phyloP scores from a whole-genome alignment of 2,888 invertebrate genomes.

The Pinctada fucata region DNA sequence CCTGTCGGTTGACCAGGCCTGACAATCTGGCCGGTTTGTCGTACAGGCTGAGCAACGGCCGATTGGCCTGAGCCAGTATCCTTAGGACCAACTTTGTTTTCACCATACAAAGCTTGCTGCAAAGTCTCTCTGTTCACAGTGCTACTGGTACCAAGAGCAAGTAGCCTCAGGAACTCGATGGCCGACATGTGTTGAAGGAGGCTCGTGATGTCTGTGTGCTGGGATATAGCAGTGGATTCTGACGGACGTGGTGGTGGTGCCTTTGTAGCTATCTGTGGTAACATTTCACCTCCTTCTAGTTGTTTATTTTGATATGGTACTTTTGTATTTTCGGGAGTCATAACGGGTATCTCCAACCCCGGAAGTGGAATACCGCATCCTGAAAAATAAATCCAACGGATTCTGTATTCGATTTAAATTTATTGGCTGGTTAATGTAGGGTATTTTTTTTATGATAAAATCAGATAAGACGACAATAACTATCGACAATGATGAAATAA shows the following conservation, averaged over 20 bases:
- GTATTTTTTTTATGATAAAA: too few relatives aligned
- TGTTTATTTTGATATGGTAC: neutral
- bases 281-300: neutral
- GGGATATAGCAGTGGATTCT: neutral
- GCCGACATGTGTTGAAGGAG: neutral
- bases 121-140: too few relatives aligned
- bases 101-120: too few relatives aligned
- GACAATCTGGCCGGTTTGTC: too few relatives aligned
- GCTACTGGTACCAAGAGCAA: neutral
- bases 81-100: neutral
- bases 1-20: neutral
- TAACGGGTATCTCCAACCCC: neutral
- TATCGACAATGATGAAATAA: too few relatives aligned
- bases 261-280: neutral
- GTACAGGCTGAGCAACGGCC: too few relatives aligned
- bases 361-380: neutral
- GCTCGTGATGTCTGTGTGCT: neutral
- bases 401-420: too few relatives aligned
- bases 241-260: neutral
- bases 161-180: neutral
- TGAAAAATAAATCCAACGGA: too few relatives aligned
- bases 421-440: too few relatives aligned
- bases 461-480: too few relatives aligned
- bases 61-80: neutral
- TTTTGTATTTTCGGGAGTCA: neutral